Evolutionary conservation across 2,888 invertebrate genomes (phyloP).

Genomic region (Diogma glabrata): DNA sequence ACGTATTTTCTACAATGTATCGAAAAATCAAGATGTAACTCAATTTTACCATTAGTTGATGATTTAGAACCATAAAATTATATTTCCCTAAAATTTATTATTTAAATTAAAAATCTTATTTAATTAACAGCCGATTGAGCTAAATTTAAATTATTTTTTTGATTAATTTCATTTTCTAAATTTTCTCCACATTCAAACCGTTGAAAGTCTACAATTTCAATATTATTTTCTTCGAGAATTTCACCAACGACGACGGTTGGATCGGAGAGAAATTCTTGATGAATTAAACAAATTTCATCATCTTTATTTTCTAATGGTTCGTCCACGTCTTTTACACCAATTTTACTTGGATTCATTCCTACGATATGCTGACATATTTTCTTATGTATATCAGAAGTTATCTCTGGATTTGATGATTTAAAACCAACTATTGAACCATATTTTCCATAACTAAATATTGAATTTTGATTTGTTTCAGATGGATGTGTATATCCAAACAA

Average conservation of each 20-base stretch:
- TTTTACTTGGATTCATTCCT: constrained; percentile 69
- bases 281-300: constrained; percentile 68
- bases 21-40: no score
- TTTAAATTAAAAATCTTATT: no score
- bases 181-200: constrained; percentile 79
- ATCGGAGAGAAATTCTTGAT: constrained; percentile 80
- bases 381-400: constrained; percentile 44
- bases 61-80: no score
- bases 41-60: no score
- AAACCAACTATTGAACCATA: constrained; percentile 77
- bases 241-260: constrained; percentile 61
- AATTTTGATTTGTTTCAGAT: constrained; percentile 25
- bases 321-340: constrained; percentile 54
- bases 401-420: constrained; percentile 35
- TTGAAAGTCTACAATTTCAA: constrained; percentile 65
- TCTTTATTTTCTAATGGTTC: constrained; percentile 51
- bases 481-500: constrained; percentile 69
- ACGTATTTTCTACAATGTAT: no score
- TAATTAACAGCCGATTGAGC: not conserved
- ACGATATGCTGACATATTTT: constrained; percentile 89
- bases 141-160: not conserved
- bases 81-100: no score
- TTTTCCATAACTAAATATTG: constrained; percentile 57
- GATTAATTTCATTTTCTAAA: not conserved
- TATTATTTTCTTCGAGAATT: constrained; percentile 50